Evolutionary conservation across 2,797 vertebrate genomes (phyloP).

Genomic region (Enteromius mattozi): DNA sequence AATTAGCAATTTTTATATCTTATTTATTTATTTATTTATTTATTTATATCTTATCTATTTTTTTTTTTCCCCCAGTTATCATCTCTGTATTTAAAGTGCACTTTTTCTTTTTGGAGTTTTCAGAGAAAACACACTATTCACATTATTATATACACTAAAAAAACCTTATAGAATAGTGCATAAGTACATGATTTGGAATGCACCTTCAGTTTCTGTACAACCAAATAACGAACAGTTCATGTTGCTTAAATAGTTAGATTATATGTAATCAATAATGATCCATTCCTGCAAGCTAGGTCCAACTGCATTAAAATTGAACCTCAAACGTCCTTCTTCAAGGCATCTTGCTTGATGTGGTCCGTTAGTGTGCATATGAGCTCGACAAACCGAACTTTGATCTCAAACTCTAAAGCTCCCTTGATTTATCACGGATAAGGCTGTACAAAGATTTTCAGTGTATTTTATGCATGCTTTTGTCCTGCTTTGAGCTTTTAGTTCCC

Average conservation of each 20-base stretch:
- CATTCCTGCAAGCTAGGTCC: background rate
- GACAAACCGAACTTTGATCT: background rate
- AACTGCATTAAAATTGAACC: background rate
- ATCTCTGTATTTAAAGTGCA: background rate
- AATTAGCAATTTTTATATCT: background rate
- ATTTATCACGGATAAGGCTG: background rate
- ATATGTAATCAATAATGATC: background rate
- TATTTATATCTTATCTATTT: no score
- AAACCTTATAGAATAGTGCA: background rate
- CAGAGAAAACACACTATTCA: background rate
- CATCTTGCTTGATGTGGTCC: background rate
- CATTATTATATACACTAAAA: background rate
- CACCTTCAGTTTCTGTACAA: background rate
- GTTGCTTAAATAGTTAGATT: background rate
- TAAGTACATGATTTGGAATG: background rate
- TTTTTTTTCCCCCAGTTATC: background rate
- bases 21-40: no score
- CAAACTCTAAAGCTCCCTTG: background rate
- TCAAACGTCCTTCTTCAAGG: background rate
- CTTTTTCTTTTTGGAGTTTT: background rate
- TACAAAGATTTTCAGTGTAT: background rate
- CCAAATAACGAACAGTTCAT: no score
- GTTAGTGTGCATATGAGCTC: background rate
- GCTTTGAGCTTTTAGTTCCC: constrained; percentile 1
- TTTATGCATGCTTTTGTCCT: background rate